Conservation (phyloP, 2,113 vertebrate genomes). For the Calyptommatus sinebrachiatus region DNA sequence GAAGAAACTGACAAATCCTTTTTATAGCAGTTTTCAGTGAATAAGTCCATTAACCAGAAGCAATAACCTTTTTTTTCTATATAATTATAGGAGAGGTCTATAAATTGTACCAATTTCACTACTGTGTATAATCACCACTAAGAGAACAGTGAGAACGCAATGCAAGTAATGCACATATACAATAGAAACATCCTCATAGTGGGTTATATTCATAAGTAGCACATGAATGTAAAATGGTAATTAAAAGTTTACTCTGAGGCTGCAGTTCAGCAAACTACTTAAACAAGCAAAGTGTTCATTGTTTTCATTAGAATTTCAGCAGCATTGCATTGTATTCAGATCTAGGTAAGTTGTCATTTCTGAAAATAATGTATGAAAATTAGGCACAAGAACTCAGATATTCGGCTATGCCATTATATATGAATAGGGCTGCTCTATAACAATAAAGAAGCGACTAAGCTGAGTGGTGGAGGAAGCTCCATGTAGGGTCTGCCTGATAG, state of each 20-base stretch:
- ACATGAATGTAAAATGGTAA: conserved; percentile 11
- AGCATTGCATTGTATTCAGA: not conserved
- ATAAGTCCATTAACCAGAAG: conserved; percentile 14
- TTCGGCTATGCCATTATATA: no score
- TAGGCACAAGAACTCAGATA: no score
- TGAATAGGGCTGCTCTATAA: no score
- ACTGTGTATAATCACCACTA: conserved; percentile 15
- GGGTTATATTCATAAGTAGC: not conserved
- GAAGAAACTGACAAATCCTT: not conserved
- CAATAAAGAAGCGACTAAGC: no score
- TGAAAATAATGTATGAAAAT: not conserved
- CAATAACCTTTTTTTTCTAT: conserved; percentile 8
- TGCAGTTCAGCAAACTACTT: not conserved
- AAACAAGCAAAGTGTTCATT: not conserved
- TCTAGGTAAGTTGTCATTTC: not conserved
- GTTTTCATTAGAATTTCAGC: not conserved
- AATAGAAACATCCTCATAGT: not conserved
- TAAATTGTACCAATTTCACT: conserved; percentile 11
- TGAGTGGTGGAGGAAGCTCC: no score
- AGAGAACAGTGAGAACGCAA: not conserved
- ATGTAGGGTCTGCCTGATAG: no score
- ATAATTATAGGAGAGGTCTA: conserved; percentile 17
- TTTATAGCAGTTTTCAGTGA: conserved; percentile 12
- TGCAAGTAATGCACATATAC: conserved; percentile 13
- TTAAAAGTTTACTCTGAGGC: conserved; percentile 1